A percentile compares a stretch with the other conserved stretches of the same genome.
Evolutionary conservation across 2,113 vertebrate genomes (phyloP).

Genomic region (Elephas maximus): DNA sequence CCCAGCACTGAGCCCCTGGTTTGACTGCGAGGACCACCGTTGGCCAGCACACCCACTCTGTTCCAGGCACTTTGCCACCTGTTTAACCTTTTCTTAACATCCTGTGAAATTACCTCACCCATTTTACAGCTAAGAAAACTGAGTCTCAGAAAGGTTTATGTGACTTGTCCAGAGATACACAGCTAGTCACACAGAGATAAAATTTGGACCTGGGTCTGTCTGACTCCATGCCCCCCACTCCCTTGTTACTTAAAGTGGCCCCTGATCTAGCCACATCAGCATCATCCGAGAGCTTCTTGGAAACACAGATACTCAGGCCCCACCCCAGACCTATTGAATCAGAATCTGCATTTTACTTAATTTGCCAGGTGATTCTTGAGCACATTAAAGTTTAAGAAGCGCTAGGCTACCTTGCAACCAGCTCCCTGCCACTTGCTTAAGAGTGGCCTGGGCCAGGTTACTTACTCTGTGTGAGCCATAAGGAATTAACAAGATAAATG

Average conservation of each 20-base stretch:
- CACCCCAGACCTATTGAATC: background rate
- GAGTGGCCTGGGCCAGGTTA: background rate
- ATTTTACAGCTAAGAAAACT: background rate
- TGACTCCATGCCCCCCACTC: background rate
- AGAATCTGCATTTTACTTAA: background rate
- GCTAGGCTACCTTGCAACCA: fast-evolving
- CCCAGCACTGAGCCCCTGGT: fast-evolving
- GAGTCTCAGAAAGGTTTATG: background rate
- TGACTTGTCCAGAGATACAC: background rate
- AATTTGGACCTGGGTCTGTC: background rate
- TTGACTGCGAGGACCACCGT: background rate
- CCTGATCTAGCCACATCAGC: background rate
- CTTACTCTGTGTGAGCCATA: background rate
- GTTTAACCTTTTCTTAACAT: background rate
- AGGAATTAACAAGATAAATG: background rate
- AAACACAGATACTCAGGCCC: background rate
- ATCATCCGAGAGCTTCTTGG: background rate
- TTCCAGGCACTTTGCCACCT: background rate
- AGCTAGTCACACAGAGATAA: background rate
- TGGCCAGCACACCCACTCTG: background rate
- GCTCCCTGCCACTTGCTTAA: background rate
- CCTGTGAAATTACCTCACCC: background rate
- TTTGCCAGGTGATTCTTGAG: background rate
- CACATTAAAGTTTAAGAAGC: background rate
- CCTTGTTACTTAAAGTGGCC: background rate